Evolutionary conservation across 2,797 vertebrate genomes (phyloP).

Genomic region (Typhlichthys eigenmanni): DNA sequence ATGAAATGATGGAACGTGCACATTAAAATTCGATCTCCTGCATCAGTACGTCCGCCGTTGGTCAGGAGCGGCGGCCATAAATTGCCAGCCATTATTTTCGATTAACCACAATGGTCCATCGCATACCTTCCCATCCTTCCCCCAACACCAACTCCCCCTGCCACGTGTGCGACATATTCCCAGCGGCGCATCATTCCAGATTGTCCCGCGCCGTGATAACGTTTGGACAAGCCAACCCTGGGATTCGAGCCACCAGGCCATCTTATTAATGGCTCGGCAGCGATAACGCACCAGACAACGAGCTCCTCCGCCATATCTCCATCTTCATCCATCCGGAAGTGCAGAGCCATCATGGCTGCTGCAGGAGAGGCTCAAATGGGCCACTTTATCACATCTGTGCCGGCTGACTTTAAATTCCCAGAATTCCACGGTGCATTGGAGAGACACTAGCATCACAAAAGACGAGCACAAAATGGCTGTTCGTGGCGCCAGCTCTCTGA

Average conservation of each 20-base stretch:
- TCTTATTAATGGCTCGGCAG: slow-evolving; percentile 60
- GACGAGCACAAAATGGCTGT: slow-evolving; percentile 13
- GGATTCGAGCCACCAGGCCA: slow-evolving; percentile 51
- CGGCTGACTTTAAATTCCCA: slow-evolving; percentile 46
- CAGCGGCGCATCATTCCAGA: slow-evolving; percentile 61
- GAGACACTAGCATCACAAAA: background rate
- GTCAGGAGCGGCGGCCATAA: slow-evolving; percentile 69
- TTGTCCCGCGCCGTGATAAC: slow-evolving; percentile 64
- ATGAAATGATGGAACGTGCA: slow-evolving; percentile 69
- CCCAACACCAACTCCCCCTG: slow-evolving; percentile 40
- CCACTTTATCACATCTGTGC: slow-evolving; percentile 49
- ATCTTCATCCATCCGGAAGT: slow-evolving; percentile 61
- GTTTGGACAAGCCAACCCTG: slow-evolving; percentile 37
- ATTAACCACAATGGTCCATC: slow-evolving; percentile 69
- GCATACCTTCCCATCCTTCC: slow-evolving; percentile 63
- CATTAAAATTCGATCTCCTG: slow-evolving; percentile 77
- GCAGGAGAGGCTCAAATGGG: slow-evolving; percentile 32
- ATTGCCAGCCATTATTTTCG: slow-evolving; percentile 75
- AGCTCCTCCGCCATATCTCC: slow-evolving; percentile 61
- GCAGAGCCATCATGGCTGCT: slow-evolving; percentile 26
- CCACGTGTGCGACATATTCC: slow-evolving; percentile 47
- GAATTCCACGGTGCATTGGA: slow-evolving; percentile 8
- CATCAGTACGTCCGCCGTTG: slow-evolving; percentile 70
- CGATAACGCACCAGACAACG: slow-evolving; percentile 55
- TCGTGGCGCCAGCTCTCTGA: background rate